Conservation (phyloP, 2,113 vertebrate species). For the Paramisgurnus dabryanus region DNA sequence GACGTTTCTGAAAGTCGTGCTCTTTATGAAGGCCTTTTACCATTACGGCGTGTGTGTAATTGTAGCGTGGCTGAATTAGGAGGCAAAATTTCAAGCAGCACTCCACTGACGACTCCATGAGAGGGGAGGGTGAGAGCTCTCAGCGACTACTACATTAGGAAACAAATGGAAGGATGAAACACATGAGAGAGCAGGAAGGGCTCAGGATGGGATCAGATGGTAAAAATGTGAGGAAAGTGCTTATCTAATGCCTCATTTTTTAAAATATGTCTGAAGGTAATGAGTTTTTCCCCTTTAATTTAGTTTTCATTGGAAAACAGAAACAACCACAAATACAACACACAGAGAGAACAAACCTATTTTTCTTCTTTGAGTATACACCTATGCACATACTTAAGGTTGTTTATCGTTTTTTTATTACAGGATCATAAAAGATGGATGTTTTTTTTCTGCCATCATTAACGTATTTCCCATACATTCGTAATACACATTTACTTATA, state of each 20-base stretch:
- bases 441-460: too few species aligned
- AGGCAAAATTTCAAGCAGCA: slow-evolving; percentile 37
- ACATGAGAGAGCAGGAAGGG: not conserved
- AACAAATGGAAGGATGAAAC: slow-evolving; percentile 39
- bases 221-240: not conserved
- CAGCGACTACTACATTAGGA: slow-evolving; percentile 35
- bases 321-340: not conserved
- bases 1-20: not conserved
- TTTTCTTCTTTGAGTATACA: not conserved
- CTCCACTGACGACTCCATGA: slow-evolving; percentile 26
- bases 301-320: not conserved
- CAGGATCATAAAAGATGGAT: too few species aligned
- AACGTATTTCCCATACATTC: too few species aligned
- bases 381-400: too few species aligned
- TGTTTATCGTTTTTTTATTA: too few species aligned
- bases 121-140: slow-evolving; percentile 40
- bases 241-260: slow-evolving; percentile 1
- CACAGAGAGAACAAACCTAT: not conserved
- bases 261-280: not conserved
- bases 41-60: slow-evolving; percentile 28
- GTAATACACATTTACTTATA: too few species aligned
- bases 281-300: not conserved
- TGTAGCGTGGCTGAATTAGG: slow-evolving; percentile 39
- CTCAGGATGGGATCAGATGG: slow-evolving; percentile 27
- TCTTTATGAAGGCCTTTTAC: not conserved